phyloP scores from a whole-genome alignment of 2,113 vertebrate genomes.

The Corythornis vintsioides region DNA sequence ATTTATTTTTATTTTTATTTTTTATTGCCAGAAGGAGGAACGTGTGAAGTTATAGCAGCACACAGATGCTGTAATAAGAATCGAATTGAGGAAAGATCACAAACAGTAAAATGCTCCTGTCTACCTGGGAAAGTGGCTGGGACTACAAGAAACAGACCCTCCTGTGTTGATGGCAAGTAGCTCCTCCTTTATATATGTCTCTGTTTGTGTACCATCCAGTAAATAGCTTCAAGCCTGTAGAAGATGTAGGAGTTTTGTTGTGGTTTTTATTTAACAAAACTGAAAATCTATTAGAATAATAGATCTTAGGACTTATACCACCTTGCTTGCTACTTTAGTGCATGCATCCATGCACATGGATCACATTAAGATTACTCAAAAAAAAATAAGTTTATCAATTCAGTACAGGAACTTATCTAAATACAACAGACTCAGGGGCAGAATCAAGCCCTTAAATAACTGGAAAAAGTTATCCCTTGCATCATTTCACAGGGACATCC shows the following conservation, averaged over 20 bases:
- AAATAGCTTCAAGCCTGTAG: not conserved
- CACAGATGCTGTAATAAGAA: slow-evolving; percentile 99
- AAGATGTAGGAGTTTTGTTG: not conserved
- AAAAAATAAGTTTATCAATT: not conserved
- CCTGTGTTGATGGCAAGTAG: slow-evolving; percentile 95
- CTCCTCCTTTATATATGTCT: not conserved
- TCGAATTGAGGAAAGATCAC: slow-evolving; percentile 97
- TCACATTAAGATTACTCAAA: not conserved
- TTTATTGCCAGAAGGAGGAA: slow-evolving; percentile 90
- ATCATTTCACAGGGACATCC: not conserved
- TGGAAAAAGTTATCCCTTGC: not conserved
- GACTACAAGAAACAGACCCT: slow-evolving; percentile 97
- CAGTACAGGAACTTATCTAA: not conserved
- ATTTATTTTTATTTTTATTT: not conserved
- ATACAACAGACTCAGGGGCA: not conserved
- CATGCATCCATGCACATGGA: not conserved
- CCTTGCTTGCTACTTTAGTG: not conserved
- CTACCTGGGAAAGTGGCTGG: slow-evolving; percentile 98
- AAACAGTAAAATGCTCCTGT: slow-evolving; percentile 99
- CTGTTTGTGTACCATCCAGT: not conserved
- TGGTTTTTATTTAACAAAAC: not conserved
- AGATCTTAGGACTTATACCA: not conserved
- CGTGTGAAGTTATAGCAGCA: slow-evolving; percentile 97
- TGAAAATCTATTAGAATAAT: not conserved
- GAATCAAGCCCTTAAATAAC: not conserved